Evolutionary conservation across 2,797 vertebrate genomes (phyloP).

Genomic region (Sebastiscus albofasciatus): DNA sequence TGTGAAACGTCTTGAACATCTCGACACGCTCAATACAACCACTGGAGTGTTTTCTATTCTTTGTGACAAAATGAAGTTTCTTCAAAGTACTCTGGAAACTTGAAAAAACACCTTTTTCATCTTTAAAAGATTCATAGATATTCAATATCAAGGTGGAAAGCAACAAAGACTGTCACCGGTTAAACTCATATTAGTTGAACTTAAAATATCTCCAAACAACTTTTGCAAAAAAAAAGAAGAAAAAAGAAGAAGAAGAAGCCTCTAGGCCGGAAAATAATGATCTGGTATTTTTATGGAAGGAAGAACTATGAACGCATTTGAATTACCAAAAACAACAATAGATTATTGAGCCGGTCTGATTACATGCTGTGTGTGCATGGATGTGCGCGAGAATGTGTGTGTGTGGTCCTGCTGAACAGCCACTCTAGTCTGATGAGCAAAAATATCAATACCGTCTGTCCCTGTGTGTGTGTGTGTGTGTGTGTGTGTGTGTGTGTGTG

Average conservation of each 20-base stretch:
- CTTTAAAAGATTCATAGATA: constrained; percentile 24
- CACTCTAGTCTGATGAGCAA: constrained; percentile 59
- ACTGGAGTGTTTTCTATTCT: background rate
- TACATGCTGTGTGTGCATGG: constrained; percentile 38
- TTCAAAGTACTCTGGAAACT: background rate
- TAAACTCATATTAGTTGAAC: background rate
- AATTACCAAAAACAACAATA: constrained; percentile 70
- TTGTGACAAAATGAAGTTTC: constrained; percentile 9
- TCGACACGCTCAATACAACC: background rate
- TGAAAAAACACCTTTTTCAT: constrained; percentile 3
- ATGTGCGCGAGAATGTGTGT: constrained; percentile 11
- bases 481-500: constrained; percentile 18
- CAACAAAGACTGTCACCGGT: background rate
- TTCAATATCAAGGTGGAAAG: constrained; percentile 13
- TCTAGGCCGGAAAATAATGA: constrained; percentile 40
- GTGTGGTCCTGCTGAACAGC: constrained; percentile 42
- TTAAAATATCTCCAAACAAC: constrained; percentile 38
- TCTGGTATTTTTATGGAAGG: constrained; percentile 49
- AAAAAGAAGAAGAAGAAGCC: constrained; percentile 6
- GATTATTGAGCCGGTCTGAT: constrained; percentile 66
- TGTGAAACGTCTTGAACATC: background rate
- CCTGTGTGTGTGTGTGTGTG: constrained; percentile 21
- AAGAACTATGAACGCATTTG: constrained; percentile 60
- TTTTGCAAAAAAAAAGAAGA: constrained; percentile 37
- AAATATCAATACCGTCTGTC: constrained; percentile 75